Conservation (phyloP, 2,797 vertebrate species). For the Karalla daura region DNA sequence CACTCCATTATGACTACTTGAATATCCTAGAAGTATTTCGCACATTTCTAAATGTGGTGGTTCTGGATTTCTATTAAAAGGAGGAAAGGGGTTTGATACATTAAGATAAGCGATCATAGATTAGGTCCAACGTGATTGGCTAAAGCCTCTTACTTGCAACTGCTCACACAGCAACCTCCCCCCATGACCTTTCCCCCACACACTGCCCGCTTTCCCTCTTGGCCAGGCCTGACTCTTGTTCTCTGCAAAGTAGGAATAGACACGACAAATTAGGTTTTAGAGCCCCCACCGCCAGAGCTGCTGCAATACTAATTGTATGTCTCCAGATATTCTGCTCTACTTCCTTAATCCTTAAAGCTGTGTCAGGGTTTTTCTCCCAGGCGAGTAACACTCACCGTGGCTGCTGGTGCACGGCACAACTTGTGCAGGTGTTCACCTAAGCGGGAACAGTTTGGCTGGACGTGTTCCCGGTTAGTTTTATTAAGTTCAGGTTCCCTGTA, state of each 20-base stretch:
- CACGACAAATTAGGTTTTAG: constrained; percentile 53
- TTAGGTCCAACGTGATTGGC: constrained; percentile 8
- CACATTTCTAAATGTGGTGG: too few relatives aligned
- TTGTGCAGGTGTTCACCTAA: constrained; percentile 38
- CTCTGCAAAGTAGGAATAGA: constrained; percentile 28
- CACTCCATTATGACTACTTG: too few relatives aligned
- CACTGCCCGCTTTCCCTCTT: not conserved
- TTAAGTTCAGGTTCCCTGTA: constrained; percentile 34
- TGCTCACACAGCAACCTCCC: not conserved
- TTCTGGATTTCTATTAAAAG: not conserved
- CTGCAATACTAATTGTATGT: constrained; percentile 56
- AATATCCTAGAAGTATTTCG: too few relatives aligned
- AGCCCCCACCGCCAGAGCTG: constrained; percentile 30
- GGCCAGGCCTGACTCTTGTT: constrained; percentile 12
- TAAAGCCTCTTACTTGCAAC: not conserved
- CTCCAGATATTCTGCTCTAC: constrained; percentile 66
- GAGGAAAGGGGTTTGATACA: too few relatives aligned
- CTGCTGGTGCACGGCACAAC: constrained; percentile 36
- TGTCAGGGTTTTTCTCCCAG: constrained; percentile 60
- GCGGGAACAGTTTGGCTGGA: constrained; percentile 23
- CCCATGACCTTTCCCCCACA: not conserved
- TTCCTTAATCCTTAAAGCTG: constrained; percentile 69
- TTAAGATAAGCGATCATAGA: not conserved
- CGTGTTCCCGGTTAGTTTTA: constrained; percentile 44
- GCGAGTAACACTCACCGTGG: constrained; percentile 19